Base-by-base conservation (phyloP, 2,888 invertebrate genomes). In the Nebria brevicollis region DNA sequence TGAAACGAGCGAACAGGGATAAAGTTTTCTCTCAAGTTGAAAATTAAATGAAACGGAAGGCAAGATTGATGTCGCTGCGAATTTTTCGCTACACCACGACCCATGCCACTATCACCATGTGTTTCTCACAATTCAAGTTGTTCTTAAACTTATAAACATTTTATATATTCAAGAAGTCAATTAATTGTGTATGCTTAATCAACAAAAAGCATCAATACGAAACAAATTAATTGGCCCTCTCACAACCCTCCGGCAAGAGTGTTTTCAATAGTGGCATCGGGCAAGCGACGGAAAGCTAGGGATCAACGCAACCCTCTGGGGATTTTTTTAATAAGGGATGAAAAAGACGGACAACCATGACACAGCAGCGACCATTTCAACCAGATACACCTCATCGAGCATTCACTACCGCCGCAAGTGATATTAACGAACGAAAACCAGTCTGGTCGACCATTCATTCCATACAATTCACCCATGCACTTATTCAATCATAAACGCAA, bases 261-360 rank as follows among this genome's bases (percentile, higher is more conserved):
- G 70, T 68, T 68, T 68, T 68, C 68, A 15, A 26, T 68, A 15
- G 68, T 70, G 70, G 25, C 70, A 34, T 70, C 70, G 25, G 20
- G 5, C 34, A 34, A 34, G 34, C 34, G 34, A 34, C 34, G 34
- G 34, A 2, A 5, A 34, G 4, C 34, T 4, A 34, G 34, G 34
- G 34, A 34, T 34, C 34, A 25, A 26, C 26, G 11, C 11, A 75
- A 68, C 34, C 80, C 75, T 13, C 70, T 66, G 85, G 85, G 85
- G 83, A 83, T 26, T 84, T 83, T 84, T 86, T 84, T 85, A 86
- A 86, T 86, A 86, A 85, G 85, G 86, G 85, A 84, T 86, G 86
- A 86, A 86, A 86, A 86, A 86, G 86, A 85, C 85, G 85, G 85
- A 41, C 75, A 75, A 64, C 80, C 72, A 72, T 72, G 74, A 64